These are phyloP conservation scores for Chionoecetes opilio DNA, from an alignment of 1,140 invertebrate genomes.

Conservation along the genomic window DNA sequence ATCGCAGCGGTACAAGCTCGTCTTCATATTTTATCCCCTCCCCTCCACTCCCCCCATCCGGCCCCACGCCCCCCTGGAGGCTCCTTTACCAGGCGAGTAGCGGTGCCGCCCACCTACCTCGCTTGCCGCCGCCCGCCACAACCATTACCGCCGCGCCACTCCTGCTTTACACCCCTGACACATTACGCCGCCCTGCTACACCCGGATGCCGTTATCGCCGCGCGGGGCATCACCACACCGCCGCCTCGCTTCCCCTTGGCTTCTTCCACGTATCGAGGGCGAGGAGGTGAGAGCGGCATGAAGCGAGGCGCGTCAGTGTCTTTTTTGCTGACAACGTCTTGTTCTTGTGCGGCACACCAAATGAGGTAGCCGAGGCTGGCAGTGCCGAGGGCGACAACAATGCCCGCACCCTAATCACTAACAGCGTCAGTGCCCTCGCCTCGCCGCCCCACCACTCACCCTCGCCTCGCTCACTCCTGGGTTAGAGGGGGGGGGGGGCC, in stretches of 20 bases:
- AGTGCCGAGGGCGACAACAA: constrained; percentile 43
- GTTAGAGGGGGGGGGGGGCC: neutral
- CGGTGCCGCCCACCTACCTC: neutral
- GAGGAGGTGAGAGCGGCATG: neutral
- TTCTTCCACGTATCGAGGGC: neutral
- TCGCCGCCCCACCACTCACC: constrained; percentile 34
- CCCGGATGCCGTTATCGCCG: constrained; percentile 46
- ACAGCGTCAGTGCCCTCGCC: constrained; percentile 40
- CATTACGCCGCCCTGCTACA: constrained; percentile 44
- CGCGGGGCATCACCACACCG: constrained; percentile 18
- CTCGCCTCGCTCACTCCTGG: constrained; percentile 44
- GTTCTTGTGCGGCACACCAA: neutral
- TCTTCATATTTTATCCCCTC: constrained; percentile 76
- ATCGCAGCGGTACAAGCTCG: constrained; percentile 74
- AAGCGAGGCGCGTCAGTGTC: neutral
- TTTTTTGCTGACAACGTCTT: neutral
- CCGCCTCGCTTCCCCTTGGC: no score
- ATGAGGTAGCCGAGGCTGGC: neutral
- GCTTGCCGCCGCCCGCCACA: constrained; percentile 44
- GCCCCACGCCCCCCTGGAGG: neutral
- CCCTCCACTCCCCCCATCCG: constrained; percentile 11
- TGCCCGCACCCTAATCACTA: constrained; percentile 56
- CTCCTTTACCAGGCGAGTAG: constrained; percentile 33
- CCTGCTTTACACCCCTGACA: constrained; percentile 72
- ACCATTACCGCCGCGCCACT: constrained; percentile 63